A percentile compares a stretch with the other conserved stretches of the same genome.
These are phyloP conservation scores for Sminthurides aquaticus DNA, from an alignment of 2,888 invertebrate species.

Conservation along the genomic window DNA sequence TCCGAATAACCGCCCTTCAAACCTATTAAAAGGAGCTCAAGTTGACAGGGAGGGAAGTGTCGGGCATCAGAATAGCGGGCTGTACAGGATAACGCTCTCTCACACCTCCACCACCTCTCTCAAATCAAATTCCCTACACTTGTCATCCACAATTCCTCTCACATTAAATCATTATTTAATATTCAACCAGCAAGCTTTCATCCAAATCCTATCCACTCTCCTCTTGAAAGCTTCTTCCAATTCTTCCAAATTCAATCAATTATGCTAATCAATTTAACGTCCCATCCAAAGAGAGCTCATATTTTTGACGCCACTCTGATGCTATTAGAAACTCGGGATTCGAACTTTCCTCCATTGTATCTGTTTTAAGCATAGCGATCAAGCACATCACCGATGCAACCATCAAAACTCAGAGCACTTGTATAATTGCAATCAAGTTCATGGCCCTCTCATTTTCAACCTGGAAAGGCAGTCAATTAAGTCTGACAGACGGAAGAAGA, in stretches of 20 bases:
- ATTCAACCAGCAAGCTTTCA: slow-evolving; percentile 8
- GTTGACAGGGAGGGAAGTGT: too few species aligned
- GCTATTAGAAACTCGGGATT: too few species aligned
- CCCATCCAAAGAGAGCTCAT: not conserved
- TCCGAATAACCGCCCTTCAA: not conserved
- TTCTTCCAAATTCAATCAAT: slow-evolving; percentile 30
- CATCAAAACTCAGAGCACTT: too few species aligned
- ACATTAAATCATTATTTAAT: slow-evolving; percentile 38
- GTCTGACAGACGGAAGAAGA: too few species aligned
- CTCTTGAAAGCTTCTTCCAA: not conserved
- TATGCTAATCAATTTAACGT: slow-evolving; percentile 28
- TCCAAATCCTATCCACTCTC: not conserved
- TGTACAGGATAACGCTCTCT: too few species aligned
- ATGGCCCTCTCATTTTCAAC: not conserved
- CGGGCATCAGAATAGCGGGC: too few species aligned
- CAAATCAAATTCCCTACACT: slow-evolving; percentile 30
- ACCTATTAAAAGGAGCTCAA: not conserved
- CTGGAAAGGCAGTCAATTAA: too few species aligned
- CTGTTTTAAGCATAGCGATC: too few species aligned
- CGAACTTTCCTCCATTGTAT: too few species aligned
- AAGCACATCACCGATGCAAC: too few species aligned
- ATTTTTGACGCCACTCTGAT: too few species aligned
- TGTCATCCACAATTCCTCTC: slow-evolving; percentile 41
- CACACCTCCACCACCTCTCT: not conserved
- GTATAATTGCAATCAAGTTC: too few species aligned